Base-by-base conservation (phyloP, 2,888 invertebrate genomes). In the Dicycla oo region DNA sequence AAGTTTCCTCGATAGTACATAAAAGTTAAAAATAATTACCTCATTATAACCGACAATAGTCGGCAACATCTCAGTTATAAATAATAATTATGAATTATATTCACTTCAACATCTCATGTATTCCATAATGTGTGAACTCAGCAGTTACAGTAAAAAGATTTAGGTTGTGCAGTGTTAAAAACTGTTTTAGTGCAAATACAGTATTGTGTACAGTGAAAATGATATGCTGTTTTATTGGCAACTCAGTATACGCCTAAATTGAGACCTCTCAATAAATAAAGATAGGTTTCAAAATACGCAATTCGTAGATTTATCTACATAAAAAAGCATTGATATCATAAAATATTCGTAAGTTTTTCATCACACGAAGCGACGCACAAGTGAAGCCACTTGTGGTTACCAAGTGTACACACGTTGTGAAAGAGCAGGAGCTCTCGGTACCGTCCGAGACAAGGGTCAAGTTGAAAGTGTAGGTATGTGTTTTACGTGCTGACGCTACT, bases 111-210 rank as follows among this genome's bases (percentile, higher is more conserved):
- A 26, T 1, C 62, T 69, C 73, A 61, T 65, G 60, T 34, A 60
- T 7, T 53, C 49, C 30, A 11, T 43, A 5, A 51, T 13, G 47
- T 87, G 68, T 86, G 83, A 69, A 71, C 61, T 67, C 40, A 74
- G 20, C 75, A 72, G 81, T 69, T 65, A 78, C 30, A 65, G 10
- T 65, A 54, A 65, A 62, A 78, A 72, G 51, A 73, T 57, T 85
- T 81, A 65, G 57, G 63, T 80, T 78, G 79, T 83, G 81, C 73
- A 80, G 83, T 84, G 73, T 69, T 47, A 57, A 26, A 72, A 78
- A 85, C 82, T 66, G 53, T 66, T 78, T 63, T 65, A 74, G 74
- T 85, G 78, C 70, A 80, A 80, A 76, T 56, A 74, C 60, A 73
- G 23, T 72, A 68, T 40, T 73, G 43, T 69, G 58, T 49, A 75